Percentiles rank a stretch among this genome's conserved stretches.
These are phyloP conservation scores for Netelia fuscicornis DNA, from an alignment of 2,888 invertebrate genomes.

Conservation along the genomic window DNA sequence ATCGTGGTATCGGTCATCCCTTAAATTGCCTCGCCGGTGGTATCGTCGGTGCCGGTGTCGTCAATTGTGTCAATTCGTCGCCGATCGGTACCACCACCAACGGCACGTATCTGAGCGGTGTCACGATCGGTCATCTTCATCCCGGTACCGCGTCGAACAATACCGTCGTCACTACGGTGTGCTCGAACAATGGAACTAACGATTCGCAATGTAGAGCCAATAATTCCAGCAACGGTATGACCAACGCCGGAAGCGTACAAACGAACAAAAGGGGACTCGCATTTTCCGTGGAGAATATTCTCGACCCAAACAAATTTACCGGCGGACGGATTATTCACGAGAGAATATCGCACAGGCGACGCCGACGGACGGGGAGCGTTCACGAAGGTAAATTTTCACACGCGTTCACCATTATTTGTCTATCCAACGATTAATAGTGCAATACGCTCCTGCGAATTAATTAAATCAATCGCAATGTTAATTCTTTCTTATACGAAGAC, in stretches of 20 bases:
- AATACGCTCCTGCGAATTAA: neutral
- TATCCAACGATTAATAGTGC: neutral
- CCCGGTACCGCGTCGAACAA: slow-evolving; percentile 75
- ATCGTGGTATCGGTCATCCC: slow-evolving; percentile 74
- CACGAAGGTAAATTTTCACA: slow-evolving; percentile 79
- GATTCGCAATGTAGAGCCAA: slow-evolving; percentile 73
- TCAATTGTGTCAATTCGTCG: slow-evolving; percentile 59
- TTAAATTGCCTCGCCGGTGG: slow-evolving; percentile 78
- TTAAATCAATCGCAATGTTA: too few species aligned
- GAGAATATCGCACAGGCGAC: slow-evolving; percentile 77
- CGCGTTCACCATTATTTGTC: neutral
- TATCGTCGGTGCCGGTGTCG: slow-evolving; percentile 64
- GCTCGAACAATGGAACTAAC: slow-evolving; percentile 72
- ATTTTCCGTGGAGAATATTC: slow-evolving; percentile 95
- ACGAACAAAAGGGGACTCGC: slow-evolving; percentile 90
- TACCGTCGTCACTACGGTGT: slow-evolving; percentile 75
- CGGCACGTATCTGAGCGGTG: slow-evolving; percentile 57
- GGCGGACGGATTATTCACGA: slow-evolving; percentile 85
- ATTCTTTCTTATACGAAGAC: neutral
- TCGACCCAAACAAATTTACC: slow-evolving; percentile 96
- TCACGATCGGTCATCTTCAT: slow-evolving; percentile 56
- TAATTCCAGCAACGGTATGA: slow-evolving; percentile 75
- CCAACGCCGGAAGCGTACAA: slow-evolving; percentile 84
- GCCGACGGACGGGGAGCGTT: slow-evolving; percentile 80
- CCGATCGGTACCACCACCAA: slow-evolving; percentile 53